Evolutionary conservation across 2,888 invertebrate species (phyloP).

Genomic region (Papilio protenor): DNA sequence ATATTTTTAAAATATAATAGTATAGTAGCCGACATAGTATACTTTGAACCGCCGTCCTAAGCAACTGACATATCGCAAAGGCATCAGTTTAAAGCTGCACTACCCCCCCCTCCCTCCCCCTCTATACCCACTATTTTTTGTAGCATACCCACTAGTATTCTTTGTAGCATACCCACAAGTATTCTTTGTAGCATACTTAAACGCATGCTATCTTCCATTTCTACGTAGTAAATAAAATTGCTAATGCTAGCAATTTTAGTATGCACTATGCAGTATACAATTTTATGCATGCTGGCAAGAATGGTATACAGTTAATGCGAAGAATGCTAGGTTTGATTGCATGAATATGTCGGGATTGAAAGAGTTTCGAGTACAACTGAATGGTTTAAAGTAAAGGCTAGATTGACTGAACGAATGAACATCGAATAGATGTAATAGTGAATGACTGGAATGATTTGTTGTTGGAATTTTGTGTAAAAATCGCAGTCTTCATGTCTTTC

Average conservation of each 20-base stretch:
- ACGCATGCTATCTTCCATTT: not conserved
- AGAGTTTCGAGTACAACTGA: not conserved
- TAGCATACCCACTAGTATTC: not conserved
- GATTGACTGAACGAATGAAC: not conserved
- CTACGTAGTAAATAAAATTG: not conserved
- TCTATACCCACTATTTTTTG: not conserved
- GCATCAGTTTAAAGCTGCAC: slow-evolving; percentile 50
- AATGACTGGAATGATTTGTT: not conserved
- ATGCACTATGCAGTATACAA: not conserved
- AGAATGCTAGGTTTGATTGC: not conserved
- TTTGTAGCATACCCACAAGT: no score
- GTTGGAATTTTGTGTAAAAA: not conserved
- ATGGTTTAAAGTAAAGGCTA: not conserved
- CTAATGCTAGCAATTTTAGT: no score
- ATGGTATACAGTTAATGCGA: not conserved
- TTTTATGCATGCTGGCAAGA: not conserved
- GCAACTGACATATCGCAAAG: slow-evolving; percentile 76
- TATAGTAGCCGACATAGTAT: slow-evolving; percentile 60
- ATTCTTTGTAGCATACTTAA: no score
- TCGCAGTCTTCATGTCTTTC: no score
- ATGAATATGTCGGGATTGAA: not conserved
- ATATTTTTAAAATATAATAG: slow-evolving; percentile 57
- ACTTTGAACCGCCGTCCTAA: slow-evolving; percentile 72
- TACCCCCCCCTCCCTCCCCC: not conserved
- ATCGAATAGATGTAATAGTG: not conserved